Evolutionary conservation across 2,797 vertebrate genomes (phyloP).

Genomic region (Myotis daubentonii): DNA sequence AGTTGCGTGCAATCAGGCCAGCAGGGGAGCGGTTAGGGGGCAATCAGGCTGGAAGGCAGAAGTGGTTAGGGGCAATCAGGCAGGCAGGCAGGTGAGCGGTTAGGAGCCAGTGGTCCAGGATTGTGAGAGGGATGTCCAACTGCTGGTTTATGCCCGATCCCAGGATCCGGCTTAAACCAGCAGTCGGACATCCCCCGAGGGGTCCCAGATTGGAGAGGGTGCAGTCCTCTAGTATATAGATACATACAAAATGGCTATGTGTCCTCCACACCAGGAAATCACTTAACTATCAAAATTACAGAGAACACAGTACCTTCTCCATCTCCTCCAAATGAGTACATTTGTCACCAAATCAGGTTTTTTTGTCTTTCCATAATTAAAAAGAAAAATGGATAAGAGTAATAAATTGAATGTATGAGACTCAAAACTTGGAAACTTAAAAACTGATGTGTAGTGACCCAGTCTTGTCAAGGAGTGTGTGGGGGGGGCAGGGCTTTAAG

Average conservation of each 20-base stretch:
- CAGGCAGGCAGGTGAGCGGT: no score
- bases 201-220: no score
- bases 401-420: background rate
- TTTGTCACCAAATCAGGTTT: background rate
- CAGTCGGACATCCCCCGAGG: no score
- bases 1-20: no score
- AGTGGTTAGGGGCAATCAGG: no score
- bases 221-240: no score
- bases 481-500: background rate
- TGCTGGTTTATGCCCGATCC: no score
- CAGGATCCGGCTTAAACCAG: no score
- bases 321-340: background rate
- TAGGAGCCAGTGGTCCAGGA: no score
- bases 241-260: background rate
- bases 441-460: background rate
- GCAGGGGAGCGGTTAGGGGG: no score
- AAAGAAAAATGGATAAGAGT: slow-evolving; percentile 12
- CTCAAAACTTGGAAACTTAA: background rate
- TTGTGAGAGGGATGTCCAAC: no score
- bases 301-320: background rate
- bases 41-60: no score
- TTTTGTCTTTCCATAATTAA: background rate
- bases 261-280: background rate
- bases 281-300: background rate
- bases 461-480: background rate